Conservation (phyloP, 2,113 vertebrate genomes). For the Machaerirhynchus nigripectus region DNA sequence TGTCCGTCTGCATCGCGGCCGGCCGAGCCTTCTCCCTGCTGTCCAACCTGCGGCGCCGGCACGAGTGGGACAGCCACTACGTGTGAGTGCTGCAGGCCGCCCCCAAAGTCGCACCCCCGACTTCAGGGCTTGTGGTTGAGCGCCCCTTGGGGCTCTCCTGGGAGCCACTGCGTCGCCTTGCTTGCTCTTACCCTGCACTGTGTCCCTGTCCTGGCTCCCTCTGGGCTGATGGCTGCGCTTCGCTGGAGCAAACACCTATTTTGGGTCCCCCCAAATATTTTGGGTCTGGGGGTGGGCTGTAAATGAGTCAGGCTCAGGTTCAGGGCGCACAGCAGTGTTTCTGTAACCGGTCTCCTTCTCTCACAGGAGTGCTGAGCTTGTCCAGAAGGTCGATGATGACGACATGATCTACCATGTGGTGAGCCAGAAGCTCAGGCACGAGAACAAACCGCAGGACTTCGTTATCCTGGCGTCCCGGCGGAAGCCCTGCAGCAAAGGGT, state of each 20-base stretch:
- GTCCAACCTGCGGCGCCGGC: constrained; percentile 85
- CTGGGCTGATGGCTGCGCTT: not conserved
- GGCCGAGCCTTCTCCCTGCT: constrained; percentile 84
- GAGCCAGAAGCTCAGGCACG: constrained; percentile 72
- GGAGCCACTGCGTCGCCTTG: rapidly evolving
- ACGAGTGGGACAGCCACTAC: constrained; percentile 89
- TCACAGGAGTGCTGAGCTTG: constrained; percentile 81
- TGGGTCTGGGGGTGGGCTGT: not conserved
- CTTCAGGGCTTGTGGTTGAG: not conserved
- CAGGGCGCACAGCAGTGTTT: not conserved
- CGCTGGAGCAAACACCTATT: not conserved
- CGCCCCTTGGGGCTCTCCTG: not conserved
- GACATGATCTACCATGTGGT: constrained; percentile 88
- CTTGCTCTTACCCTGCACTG: not conserved
- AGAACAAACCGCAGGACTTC: constrained; percentile 85
- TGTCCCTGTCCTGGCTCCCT: rapidly evolving
- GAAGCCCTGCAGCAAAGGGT: constrained; percentile 88
- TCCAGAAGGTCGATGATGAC: constrained; percentile 86
- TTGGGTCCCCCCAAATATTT: not conserved
- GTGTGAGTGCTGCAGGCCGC: constrained; percentile 72
- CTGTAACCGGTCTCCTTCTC: rapidly evolving
- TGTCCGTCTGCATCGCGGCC: constrained; percentile 72
- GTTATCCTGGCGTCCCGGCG: constrained; percentile 88
- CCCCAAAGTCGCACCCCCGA: rapidly evolving
- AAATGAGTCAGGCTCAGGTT: not conserved